Percentiles rank a stretch among this genome's conserved stretches.
Conservation (phyloP, 2,888 invertebrate species). For the Caenorhabditis japonica region DNA sequence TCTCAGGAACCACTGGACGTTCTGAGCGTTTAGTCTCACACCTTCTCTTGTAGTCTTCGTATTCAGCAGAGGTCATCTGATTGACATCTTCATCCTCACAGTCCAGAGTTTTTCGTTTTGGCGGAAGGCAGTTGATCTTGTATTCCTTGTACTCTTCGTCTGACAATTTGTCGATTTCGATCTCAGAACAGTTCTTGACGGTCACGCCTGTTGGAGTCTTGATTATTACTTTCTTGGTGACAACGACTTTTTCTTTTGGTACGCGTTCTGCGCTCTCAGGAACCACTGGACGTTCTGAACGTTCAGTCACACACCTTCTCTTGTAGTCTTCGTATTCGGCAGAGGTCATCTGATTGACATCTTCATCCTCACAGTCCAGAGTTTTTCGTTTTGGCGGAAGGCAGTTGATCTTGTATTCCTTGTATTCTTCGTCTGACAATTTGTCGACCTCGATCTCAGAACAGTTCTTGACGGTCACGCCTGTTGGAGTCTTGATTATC, state of each 20-base stretch:
- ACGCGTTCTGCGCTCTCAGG: background rate
- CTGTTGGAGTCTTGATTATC: background rate
- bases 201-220: background rate
- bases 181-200: conserved; percentile 9
- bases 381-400: too few species aligned
- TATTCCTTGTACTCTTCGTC: conserved; percentile 18
- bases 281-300: background rate
- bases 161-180: conserved; percentile 16
- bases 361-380: background rate
- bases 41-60: background rate
- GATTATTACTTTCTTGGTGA: background rate
- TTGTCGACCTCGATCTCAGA: conserved; percentile 7
- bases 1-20: too few species aligned
- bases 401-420: conserved; percentile 15
- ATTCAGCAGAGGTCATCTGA: background rate
- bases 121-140: conserved; percentile 13
- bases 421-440: conserved; percentile 13
- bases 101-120: conserved; percentile 1
- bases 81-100: conserved; percentile 19
- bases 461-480: background rate
- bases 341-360: background rate
- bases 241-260: background rate
- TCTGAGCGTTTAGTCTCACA: conserved; percentile 3
- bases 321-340: conserved; percentile 8
- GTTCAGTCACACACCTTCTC: background rate